Conservation (phyloP, 2,113 vertebrate genomes). For the Spea bombifrons region DNA sequence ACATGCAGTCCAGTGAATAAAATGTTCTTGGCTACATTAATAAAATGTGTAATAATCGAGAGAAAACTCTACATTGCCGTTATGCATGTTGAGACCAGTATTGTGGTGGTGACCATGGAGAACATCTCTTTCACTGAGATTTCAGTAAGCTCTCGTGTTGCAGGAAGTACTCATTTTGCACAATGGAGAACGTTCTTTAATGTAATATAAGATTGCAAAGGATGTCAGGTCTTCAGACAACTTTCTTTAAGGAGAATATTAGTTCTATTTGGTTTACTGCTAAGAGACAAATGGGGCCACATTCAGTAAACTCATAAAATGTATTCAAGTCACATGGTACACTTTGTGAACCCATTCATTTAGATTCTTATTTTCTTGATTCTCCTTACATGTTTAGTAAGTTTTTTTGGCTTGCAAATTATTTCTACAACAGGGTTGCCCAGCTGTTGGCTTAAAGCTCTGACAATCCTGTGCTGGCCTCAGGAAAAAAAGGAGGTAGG, state of each 20-base stretch:
- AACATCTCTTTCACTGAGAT: neutral
- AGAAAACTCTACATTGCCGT: neutral
- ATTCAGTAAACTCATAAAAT: too few relatives aligned
- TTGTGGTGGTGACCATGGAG: conserved; percentile 26
- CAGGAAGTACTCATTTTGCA: conserved; percentile 2
- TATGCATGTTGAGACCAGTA: conserved; percentile 17
- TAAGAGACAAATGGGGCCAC: neutral
- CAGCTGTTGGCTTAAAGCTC: too few relatives aligned
- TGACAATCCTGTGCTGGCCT: too few relatives aligned
- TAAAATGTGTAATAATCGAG: neutral
- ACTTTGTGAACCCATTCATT: too few relatives aligned
- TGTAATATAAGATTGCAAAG: conserved; percentile 22
- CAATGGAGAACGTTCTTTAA: conserved; percentile 2
- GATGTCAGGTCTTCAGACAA: neutral
- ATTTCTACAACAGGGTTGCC: too few relatives aligned
- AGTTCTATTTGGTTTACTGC: neutral
- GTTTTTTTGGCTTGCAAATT: too few relatives aligned
- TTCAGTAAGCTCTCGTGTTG: conserved; percentile 16
- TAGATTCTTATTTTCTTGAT: too few relatives aligned
- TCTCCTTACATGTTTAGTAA: too few relatives aligned
- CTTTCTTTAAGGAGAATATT: neutral
- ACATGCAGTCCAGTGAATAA: conserved; percentile 13
- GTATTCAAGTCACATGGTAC: too few relatives aligned
- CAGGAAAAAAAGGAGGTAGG: too few relatives aligned
- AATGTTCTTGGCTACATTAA: conserved; percentile 19